Conservation (phyloP, 1,140 invertebrate species). For the Dreissena polymorpha region DNA sequence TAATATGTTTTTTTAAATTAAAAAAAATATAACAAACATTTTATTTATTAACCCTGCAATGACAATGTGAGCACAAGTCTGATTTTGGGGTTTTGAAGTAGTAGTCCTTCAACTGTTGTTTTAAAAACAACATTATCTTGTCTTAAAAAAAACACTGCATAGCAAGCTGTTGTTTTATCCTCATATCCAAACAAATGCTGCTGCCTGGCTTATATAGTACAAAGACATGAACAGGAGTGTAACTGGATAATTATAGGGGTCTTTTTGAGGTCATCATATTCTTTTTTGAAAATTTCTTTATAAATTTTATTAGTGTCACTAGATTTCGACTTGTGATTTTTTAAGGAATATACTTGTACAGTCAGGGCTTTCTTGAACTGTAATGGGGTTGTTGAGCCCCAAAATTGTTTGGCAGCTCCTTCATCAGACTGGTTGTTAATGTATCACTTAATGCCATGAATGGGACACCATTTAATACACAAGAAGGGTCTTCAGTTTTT, state of each 20-base stretch:
- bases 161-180: slow-evolving; percentile 17
- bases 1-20: too few species aligned
- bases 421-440: slow-evolving; percentile 1
- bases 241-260: slow-evolving; percentile 7
- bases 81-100: neutral
- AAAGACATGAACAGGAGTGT: slow-evolving; percentile 28
- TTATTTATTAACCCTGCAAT: too few species aligned
- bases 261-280: slow-evolving; percentile 15
- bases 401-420: neutral
- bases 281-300: slow-evolving; percentile 7
- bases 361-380: slow-evolving; percentile 24
- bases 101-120: slow-evolving; percentile 14
- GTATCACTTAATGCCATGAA: slow-evolving; percentile 25
- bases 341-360: slow-evolving; percentile 4
- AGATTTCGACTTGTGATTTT: neutral
- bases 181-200: slow-evolving; percentile 12
- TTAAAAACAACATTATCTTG: slow-evolving; percentile 26
- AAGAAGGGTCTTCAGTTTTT: slow-evolving; percentile 4
- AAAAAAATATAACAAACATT: too few species aligned
- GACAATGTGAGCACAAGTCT: slow-evolving; percentile 14
- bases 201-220: slow-evolving; percentile 32
- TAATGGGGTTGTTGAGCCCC: slow-evolving; percentile 1
- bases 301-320: slow-evolving; percentile 8
- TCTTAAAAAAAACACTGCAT: slow-evolving; percentile 23
- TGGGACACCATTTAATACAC: neutral